Evolutionary conservation across 2,888 invertebrate genomes (phyloP).

Genomic region (Hybos culiciformis): DNA sequence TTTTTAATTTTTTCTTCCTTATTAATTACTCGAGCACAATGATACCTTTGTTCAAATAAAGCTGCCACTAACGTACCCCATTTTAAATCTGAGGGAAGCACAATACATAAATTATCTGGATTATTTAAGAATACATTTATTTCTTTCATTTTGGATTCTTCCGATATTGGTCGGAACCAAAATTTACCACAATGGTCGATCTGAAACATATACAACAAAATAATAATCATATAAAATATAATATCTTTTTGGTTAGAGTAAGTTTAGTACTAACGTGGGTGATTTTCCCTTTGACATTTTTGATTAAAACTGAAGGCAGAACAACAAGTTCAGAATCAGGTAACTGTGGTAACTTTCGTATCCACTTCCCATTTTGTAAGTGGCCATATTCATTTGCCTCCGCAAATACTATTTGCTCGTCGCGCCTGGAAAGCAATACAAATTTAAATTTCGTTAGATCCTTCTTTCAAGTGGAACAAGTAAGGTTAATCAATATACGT

Average conservation of each 20-base stretch:
- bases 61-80: slow-evolving; percentile 46
- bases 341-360: slow-evolving; percentile 20
- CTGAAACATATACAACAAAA: slow-evolving; percentile 19
- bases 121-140: slow-evolving; percentile 35
- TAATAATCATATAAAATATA: slow-evolving; percentile 2
- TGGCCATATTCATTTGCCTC: slow-evolving; percentile 25
- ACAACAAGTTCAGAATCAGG: slow-evolving; percentile 41
- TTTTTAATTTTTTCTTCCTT: slow-evolving; percentile 24
- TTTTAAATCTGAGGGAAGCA: slow-evolving; percentile 23
- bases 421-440: too few species aligned
- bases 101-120: slow-evolving; percentile 20
- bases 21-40: slow-evolving; percentile 43
- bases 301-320: slow-evolving; percentile 43
- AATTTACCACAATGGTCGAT: slow-evolving; percentile 29
- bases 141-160: slow-evolving; percentile 23
- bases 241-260: not conserved
- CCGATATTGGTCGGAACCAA: slow-evolving; percentile 27
- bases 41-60: slow-evolving; percentile 38
- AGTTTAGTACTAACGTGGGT: slow-evolving; percentile 42
- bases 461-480: too few species aligned
- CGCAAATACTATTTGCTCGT: too few species aligned
- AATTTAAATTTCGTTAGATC: too few species aligned
- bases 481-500: too few species aligned
- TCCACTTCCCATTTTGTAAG: slow-evolving; percentile 23
- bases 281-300: slow-evolving; percentile 36